Base-by-base conservation (phyloP, 2,888 invertebrate genomes). In the Exocentrus adspersus region DNA sequence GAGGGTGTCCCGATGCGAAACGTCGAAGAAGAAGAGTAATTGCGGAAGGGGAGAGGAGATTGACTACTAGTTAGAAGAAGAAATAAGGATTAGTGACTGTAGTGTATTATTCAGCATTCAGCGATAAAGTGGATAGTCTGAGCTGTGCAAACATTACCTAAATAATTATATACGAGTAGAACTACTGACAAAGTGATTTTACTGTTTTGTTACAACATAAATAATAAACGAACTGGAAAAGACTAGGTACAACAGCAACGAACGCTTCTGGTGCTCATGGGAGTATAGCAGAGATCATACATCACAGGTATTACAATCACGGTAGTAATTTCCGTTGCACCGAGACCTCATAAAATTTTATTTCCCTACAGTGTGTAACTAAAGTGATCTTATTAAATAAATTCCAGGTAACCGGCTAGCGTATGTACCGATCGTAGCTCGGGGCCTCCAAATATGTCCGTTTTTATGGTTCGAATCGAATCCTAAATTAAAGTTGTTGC, bases 381-480 rank as follows among this genome's bases (percentile, higher is more conserved):
- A 46, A 54, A 46, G 57, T 32, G 37, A 57, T 57, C 46, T 46
- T 57, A 57, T 57, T 56, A 57, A 57, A 57, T 46, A 57, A 20
- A n/a, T 57, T 57, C 19, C n/a, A 32, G 46, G 46, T 45, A 46
- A 46, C 20, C 32, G n/a, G 5, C 46, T 32, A 42, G 46, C 32
- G 10, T 16, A 46, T 50, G 32, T 43, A 28, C 43, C 45, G 19
- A 14, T 24, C 3, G 12, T 28, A 30, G 57, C 57, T 57, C 10
- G 19, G 20, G 43, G 57, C 46, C 46, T 14, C 21, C 24, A 57
- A 30, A 46, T 57, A 17, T 32, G 30, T 17, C 17, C 12, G 17
- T 30, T 46, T 54, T 57, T 57, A 57, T 57, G 57, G 12, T 46
- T 57, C 57, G 57, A 57, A 57, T 46, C 57, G 46, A 57, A 57